Percentiles rank a stretch among this genome's conserved stretches.
phyloP scores from a whole-genome alignment of 92 coral and sea anemone genomes.

The Metridium senile region DNA sequence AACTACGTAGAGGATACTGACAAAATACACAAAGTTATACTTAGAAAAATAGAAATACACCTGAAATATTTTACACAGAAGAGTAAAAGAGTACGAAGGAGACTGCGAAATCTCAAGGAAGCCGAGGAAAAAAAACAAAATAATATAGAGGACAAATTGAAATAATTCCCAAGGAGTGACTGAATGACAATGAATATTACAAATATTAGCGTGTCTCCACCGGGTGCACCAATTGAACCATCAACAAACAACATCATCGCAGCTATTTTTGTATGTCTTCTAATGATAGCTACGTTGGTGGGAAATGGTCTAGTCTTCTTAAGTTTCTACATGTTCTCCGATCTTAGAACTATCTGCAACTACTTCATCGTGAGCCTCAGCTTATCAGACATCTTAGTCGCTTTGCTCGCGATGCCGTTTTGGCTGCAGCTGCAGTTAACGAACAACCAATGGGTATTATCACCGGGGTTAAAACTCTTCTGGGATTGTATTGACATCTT shows the following conservation, averaged over 20 bases:
- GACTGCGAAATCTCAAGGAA: not conserved
- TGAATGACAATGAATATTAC: conserved; percentile 14
- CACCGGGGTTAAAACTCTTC: conserved; percentile 7
- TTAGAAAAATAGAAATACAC: too few species aligned
- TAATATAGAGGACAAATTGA: not conserved
- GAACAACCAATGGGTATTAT: conserved; percentile 44
- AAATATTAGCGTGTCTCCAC: not conserved
- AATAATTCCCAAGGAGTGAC: not conserved
- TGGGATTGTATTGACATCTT: conserved; percentile 64
- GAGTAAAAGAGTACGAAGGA: not conserved
- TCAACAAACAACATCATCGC: conserved; percentile 58
- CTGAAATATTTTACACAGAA: not conserved
- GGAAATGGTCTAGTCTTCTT: conserved; percentile 84
- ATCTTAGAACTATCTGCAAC: conserved; percentile 84
- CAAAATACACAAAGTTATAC: too few species aligned
- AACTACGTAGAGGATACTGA: too few species aligned
- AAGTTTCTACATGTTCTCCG: conserved; percentile 83
- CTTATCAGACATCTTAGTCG: conserved; percentile 84
- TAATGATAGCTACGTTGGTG: conserved; percentile 69
- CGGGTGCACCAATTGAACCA: conserved; percentile 3
- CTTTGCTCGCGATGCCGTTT: conserved; percentile 81
- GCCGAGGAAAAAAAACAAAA: too few species aligned
- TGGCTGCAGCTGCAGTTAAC: conserved; percentile 77
- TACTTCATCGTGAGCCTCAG: conserved; percentile 90
- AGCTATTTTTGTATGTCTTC: conserved; percentile 71